phyloP scores from a whole-genome alignment of 2,797 vertebrate genomes.

The Myotis planiceps region DNA sequence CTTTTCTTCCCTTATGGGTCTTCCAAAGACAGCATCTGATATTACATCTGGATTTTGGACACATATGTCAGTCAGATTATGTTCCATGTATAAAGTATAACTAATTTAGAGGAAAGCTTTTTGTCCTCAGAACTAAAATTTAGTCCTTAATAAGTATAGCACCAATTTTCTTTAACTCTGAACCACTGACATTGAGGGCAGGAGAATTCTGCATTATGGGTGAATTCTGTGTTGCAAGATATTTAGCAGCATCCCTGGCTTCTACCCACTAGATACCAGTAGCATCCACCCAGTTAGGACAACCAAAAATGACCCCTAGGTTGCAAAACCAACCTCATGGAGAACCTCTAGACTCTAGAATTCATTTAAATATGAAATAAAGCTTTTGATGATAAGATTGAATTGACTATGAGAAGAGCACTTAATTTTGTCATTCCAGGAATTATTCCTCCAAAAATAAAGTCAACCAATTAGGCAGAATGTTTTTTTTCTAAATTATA shows the following conservation, averaged over 20 bases:
- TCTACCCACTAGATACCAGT: rapidly evolving
- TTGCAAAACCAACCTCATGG: not conserved
- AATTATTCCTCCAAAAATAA: not conserved
- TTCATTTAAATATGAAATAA: not conserved
- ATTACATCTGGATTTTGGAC: not conserved
- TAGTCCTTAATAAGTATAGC: not conserved
- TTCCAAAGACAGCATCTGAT: not conserved
- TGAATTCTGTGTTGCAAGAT: not conserved
- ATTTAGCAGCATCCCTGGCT: not conserved
- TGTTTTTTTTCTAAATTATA: not conserved
- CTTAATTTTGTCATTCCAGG: not conserved
- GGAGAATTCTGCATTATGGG: not conserved
- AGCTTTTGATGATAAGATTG: not conserved
- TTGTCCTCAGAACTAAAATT: not conserved
- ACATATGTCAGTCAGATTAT: not conserved
- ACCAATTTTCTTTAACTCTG: not conserved
- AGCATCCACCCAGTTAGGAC: not conserved
- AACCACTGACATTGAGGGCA: not conserved
- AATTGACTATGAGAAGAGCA: not conserved
- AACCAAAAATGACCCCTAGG: not conserved
- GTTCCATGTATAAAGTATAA: not conserved
- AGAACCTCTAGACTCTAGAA: not conserved
- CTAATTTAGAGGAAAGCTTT: not conserved
- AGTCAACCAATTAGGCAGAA: not conserved
- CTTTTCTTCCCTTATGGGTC: not conserved